These are phyloP conservation scores for Nysson spinosus DNA, from an alignment of 2,888 invertebrate genomes.

Conservation along the genomic window DNA sequence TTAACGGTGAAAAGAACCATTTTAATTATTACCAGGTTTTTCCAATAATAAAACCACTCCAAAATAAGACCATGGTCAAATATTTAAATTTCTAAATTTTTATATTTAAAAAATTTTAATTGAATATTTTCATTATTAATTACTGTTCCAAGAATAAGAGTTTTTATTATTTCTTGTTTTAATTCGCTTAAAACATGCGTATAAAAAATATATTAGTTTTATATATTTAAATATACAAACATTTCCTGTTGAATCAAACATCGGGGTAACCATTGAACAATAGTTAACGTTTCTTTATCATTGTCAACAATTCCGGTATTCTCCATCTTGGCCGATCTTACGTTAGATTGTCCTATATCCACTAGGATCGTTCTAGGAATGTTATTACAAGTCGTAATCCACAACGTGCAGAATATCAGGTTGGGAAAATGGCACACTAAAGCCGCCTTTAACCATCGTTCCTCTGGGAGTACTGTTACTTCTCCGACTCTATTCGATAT, in stretches of 20 bases:
- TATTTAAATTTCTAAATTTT: too few species aligned
- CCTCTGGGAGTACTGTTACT: slow-evolving; percentile 34
- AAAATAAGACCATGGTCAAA: too few species aligned
- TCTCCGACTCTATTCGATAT: slow-evolving; percentile 28
- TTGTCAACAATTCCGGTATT: slow-evolving; percentile 35
- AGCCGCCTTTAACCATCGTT: slow-evolving; percentile 53
- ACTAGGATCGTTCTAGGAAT: slow-evolving; percentile 53
- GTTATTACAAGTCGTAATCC: slow-evolving; percentile 61
- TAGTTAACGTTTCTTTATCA: slow-evolving; percentile 51
- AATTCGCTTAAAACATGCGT: too few species aligned
- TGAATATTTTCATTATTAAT: too few species aligned
- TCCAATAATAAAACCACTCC: too few species aligned
- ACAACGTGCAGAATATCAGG: slow-evolving; percentile 57
- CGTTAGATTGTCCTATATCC: slow-evolving; percentile 52
- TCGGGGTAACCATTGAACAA: slow-evolving; percentile 21
- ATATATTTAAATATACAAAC: too few species aligned
- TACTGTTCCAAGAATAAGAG: too few species aligned
- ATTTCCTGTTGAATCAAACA: slow-evolving; percentile 16
- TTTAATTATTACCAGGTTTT: too few species aligned
- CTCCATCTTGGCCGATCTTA: slow-evolving; percentile 43
- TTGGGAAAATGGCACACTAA: slow-evolving; percentile 48
- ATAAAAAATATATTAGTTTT: too few species aligned
- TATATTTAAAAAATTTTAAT: too few species aligned
- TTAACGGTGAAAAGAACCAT: too few species aligned
- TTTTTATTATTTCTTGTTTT: too few species aligned